Conservation (phyloP, 2,113 vertebrate genomes). For the Cnemophilus loriae region DNA sequence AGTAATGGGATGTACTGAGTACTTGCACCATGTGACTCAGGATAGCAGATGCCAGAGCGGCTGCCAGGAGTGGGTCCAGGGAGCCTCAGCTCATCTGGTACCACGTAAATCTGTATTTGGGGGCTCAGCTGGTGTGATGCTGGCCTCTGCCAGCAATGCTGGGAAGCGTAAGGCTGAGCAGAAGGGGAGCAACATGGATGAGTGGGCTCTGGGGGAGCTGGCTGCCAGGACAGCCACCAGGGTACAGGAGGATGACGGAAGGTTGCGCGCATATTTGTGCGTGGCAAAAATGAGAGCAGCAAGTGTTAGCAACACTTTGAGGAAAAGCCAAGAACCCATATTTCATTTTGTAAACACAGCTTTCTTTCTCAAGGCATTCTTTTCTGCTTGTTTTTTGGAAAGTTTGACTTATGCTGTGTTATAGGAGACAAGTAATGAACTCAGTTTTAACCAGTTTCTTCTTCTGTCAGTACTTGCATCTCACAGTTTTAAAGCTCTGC, state of each 20-base stretch:
- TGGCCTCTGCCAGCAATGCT: neutral
- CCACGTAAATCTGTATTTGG: neutral
- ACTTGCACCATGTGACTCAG: neutral
- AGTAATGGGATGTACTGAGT: neutral
- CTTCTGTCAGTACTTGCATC: neutral
- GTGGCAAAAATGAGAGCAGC: neutral
- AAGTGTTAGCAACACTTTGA: neutral
- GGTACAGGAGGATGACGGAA: neutral
- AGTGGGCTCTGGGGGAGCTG: neutral
- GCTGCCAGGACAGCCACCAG: fast-evolving
- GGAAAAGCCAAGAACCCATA: neutral
- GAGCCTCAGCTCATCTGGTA: neutral
- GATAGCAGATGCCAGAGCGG: neutral
- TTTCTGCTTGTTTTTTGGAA: neutral
- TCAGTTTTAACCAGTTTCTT: neutral
- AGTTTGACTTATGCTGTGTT: neutral
- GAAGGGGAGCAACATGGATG: neutral
- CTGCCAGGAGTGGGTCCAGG: neutral
- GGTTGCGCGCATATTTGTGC: fast-evolving
- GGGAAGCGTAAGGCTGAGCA: neutral
- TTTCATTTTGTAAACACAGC: neutral
- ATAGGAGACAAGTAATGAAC: neutral
- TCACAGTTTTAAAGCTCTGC: neutral
- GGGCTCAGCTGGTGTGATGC: neutral
- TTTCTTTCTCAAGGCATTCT: neutral